These are phyloP conservation scores for Anaspis maculata DNA, from an alignment of 2,888 invertebrate genomes.

Conservation along the genomic window DNA sequence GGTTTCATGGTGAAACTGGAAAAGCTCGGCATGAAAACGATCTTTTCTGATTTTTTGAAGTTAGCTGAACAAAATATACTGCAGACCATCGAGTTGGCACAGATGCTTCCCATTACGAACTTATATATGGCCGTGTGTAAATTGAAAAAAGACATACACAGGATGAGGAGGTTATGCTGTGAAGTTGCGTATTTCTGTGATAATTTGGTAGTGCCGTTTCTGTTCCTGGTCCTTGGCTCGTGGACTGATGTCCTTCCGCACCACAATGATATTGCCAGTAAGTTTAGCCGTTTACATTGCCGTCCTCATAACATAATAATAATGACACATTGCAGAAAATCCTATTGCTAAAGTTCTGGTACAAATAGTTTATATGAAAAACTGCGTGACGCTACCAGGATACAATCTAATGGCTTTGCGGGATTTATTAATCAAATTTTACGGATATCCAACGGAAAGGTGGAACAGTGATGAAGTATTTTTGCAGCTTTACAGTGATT, in stretches of 20 bases:
- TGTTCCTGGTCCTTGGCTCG: constrained; percentile 38
- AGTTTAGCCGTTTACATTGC: too few species aligned
- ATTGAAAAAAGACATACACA: constrained; percentile 35
- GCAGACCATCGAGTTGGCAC: constrained; percentile 11
- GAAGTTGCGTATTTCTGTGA: constrained; percentile 42
- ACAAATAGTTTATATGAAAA: constrained; percentile 33
- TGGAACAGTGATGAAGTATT: constrained; percentile 28
- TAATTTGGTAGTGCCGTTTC: constrained; percentile 33
- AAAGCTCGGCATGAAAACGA: constrained; percentile 19
- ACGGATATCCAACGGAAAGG: constrained; percentile 37
- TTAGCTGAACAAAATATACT: constrained; percentile 22
- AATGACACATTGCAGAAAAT: constrained; percentile 25
- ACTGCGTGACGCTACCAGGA: constrained; percentile 23
- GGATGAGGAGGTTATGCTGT: constrained; percentile 40
- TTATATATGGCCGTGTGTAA: constrained; percentile 31
- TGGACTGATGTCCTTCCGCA: constrained; percentile 44
- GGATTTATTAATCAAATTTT: constrained; percentile 33
- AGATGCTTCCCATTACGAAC: constrained; percentile 23
- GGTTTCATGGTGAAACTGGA: constrained; percentile 37
- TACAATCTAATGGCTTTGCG: constrained; percentile 33
- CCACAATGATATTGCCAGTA: too few species aligned
- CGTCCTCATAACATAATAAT: too few species aligned
- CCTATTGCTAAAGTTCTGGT: constrained; percentile 38
- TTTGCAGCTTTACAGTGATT: constrained; percentile 30
- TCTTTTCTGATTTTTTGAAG: constrained; percentile 24